These are phyloP conservation scores for Huso huso DNA, from an alignment of 2,797 vertebrate species.

Conservation along the genomic window DNA sequence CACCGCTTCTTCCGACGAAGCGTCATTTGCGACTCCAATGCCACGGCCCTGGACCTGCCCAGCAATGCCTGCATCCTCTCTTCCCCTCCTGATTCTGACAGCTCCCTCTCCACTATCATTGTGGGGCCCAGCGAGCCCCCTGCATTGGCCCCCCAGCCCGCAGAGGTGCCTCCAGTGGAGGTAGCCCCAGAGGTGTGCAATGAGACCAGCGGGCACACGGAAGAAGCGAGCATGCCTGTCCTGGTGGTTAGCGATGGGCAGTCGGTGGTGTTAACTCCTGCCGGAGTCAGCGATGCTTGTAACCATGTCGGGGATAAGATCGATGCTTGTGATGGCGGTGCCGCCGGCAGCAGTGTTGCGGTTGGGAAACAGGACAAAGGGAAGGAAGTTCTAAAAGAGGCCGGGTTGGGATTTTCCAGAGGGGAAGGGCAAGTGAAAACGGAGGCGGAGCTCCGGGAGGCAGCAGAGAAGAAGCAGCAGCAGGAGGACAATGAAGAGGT, in stretches of 20 bases:
- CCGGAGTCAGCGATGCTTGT: not conserved
- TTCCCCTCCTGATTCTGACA: constrained; percentile 45
- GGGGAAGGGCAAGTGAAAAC: constrained; percentile 34
- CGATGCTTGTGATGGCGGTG: constrained; percentile 14
- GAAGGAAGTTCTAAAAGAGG: constrained; percentile 34
- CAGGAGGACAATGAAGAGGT: constrained; percentile 86
- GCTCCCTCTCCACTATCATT: constrained; percentile 1
- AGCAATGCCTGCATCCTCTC: constrained; percentile 61
- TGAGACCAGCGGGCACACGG: constrained; percentile 24
- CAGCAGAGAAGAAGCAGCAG: constrained; percentile 66
- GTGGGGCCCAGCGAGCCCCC: not conserved
- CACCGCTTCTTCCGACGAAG: constrained; percentile 93
- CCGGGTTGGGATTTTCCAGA: not conserved
- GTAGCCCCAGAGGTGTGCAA: constrained; percentile 26
- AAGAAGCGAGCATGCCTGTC: constrained; percentile 39
- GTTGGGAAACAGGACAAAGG: constrained; percentile 34
- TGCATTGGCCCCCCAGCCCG: constrained; percentile 13
- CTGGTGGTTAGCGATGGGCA: constrained; percentile 36
- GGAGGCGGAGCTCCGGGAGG: constrained; percentile 57
- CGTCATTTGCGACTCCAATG: constrained; percentile 93
- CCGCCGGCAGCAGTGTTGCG: constrained; percentile 25
- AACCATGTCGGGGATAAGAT: not conserved
- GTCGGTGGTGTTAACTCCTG: constrained; percentile 18
- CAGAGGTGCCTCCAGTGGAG: constrained; percentile 33
- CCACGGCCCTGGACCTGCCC: constrained; percentile 85